These are phyloP conservation scores for Furcifer pardalis DNA, from an alignment of 2,797 vertebrate genomes.

Conservation along the genomic window DNA sequence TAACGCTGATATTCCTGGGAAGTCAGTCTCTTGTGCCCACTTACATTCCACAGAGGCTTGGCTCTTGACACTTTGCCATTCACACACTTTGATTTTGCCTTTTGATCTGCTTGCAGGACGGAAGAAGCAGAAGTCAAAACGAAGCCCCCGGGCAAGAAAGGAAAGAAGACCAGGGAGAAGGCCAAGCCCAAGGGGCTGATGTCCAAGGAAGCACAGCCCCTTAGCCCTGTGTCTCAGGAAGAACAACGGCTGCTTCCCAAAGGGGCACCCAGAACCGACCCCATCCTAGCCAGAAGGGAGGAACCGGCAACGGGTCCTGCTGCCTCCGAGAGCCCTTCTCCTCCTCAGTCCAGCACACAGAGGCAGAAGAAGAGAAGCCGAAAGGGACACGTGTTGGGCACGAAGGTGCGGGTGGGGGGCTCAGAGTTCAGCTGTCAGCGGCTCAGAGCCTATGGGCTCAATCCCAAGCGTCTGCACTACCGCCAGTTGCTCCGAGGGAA, in stretches of 20 bases:
- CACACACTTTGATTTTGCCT: neutral
- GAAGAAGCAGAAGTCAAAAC: conserved; percentile 61
- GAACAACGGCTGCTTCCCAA: conserved; percentile 16
- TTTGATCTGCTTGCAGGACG: conserved; percentile 32
- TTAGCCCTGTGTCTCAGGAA: neutral
- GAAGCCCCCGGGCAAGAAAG: conserved; percentile 67
- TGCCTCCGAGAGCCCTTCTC: neutral
- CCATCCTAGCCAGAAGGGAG: neutral
- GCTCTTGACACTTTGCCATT: no score
- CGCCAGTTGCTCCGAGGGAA: conserved; percentile 81
- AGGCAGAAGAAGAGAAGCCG: conserved; percentile 42
- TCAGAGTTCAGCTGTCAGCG: conserved; percentile 84
- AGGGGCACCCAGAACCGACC: rapidly evolving
- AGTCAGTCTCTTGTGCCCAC: neutral
- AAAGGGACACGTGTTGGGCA: conserved; percentile 52
- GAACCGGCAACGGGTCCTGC: neutral
- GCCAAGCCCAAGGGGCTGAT: conserved; percentile 50
- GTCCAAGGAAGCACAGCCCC: neutral
- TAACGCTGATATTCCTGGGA: neutral
- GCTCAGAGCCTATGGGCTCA: conserved; percentile 88
- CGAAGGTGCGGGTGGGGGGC: conserved; percentile 80
- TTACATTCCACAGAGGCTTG: no score
- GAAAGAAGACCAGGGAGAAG: conserved; percentile 72
- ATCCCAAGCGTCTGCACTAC: conserved; percentile 86
- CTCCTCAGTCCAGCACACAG: conserved; percentile 11